Evolutionary conservation across 2,888 invertebrate species (phyloP).

Genomic region (Spialia ferax): DNA sequence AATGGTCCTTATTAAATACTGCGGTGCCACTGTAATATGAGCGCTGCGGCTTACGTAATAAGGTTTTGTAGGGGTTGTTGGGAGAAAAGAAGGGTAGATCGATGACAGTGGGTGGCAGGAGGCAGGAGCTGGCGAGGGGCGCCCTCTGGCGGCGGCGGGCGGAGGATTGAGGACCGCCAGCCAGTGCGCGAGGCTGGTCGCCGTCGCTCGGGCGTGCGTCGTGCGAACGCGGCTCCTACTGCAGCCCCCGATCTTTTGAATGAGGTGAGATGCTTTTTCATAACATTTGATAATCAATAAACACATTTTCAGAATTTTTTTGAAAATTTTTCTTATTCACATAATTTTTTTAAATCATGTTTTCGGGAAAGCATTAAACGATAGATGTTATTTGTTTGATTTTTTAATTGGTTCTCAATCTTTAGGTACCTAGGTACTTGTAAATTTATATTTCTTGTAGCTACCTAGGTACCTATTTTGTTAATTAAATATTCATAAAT

Average conservation of each 20-base stretch:
- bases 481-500: too few species aligned
- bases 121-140: constrained; percentile 48
- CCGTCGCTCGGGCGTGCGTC: constrained; percentile 63
- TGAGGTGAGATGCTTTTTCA: constrained; percentile 54
- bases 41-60: constrained; percentile 53
- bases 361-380: too few species aligned
- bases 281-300: neutral
- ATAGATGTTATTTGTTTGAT: too few species aligned
- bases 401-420: too few species aligned
- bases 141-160: constrained; percentile 60
- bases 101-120: constrained; percentile 67
- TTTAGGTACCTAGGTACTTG: too few species aligned
- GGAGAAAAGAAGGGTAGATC: constrained; percentile 68
- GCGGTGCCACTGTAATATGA: constrained; percentile 49
- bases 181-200: constrained; percentile 65
- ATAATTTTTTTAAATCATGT: too few species aligned
- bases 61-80: constrained; percentile 46
- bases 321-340: too few species aligned
- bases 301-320: too few species aligned
- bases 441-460: too few species aligned
- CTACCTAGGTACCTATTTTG: too few species aligned
- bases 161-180: constrained; percentile 43
- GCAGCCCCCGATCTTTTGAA: constrained; percentile 48
- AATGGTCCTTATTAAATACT: constrained; percentile 42
- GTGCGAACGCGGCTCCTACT: constrained; percentile 45